Evolutionary conservation across 2,888 invertebrate species (phyloP).

Genomic region (Zygaena filipendulae): DNA sequence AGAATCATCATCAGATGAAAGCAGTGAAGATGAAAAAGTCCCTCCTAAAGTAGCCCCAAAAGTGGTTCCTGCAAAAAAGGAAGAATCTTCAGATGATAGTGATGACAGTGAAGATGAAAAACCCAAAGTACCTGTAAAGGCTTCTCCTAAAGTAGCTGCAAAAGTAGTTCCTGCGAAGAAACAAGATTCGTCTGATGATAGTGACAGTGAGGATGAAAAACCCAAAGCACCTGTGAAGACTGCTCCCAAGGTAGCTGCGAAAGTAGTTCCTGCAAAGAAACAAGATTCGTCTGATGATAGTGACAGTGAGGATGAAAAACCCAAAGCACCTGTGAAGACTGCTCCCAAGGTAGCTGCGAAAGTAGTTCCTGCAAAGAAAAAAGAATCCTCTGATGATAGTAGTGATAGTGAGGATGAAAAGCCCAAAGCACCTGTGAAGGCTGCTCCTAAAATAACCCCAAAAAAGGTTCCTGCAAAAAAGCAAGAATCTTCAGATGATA

Average conservation of each 20-base stretch:
- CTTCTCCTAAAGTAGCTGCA: constrained; percentile 24
- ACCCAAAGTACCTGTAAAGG: constrained; percentile 19
- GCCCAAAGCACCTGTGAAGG: constrained; percentile 18
- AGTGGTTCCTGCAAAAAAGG: constrained; percentile 14
- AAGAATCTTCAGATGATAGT: constrained; percentile 23
- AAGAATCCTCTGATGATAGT: constrained; percentile 24
- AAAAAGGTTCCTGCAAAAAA: constrained; percentile 29
- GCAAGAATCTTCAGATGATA: constrained; percentile 34
- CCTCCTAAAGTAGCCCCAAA: constrained; percentile 10
- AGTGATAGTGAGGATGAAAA: constrained; percentile 44
- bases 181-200: constrained; percentile 25
- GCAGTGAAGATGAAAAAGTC: constrained; percentile 36
- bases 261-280: constrained; percentile 24
- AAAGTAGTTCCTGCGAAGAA: constrained; percentile 20
- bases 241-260: constrained; percentile 18
- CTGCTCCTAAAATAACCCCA: constrained; percentile 19
- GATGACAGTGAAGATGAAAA: constrained; percentile 20
- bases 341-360: constrained; percentile 11
- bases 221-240: constrained; percentile 19
- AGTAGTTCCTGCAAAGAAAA: constrained; percentile 13
- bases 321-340: constrained; percentile 22
- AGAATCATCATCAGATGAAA: constrained; percentile 28
- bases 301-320: constrained; percentile 19
- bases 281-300: constrained; percentile 36
- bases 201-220: constrained; percentile 26